Percentiles rank a stretch among this genome's conserved stretches.
Evolutionary conservation across 2,888 invertebrate genomes (phyloP).

Genomic region (Stratiomys singularior): DNA sequence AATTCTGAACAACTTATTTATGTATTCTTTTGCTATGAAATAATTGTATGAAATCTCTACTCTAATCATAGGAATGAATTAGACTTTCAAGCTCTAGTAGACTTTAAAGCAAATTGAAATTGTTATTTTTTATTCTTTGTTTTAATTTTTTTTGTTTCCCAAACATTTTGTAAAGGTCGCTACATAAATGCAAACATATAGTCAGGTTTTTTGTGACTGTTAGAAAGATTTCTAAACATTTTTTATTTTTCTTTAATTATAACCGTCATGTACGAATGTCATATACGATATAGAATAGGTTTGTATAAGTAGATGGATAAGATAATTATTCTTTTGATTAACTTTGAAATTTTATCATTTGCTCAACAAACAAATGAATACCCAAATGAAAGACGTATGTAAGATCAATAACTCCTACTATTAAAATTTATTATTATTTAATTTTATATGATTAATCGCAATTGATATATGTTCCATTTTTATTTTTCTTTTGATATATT

Average conservation of each 20-base stretch:
- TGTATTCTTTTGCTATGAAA: not conserved
- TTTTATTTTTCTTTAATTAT: not conserved
- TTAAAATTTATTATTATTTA: no score
- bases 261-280: not conserved
- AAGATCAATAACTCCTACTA: no score
- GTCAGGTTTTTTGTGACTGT: slow-evolving; percentile 44
- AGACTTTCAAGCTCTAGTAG: slow-evolving; percentile 10
- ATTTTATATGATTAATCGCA: no score
- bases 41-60: not conserved
- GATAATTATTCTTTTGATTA: not conserved
- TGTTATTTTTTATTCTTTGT: not conserved
- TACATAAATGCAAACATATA: slow-evolving; percentile 2
- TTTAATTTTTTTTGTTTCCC: not conserved
- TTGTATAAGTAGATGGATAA: not conserved
- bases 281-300: not conserved
- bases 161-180: slow-evolving; percentile 25
- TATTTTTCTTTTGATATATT: not conserved
- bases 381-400: no score
- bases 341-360: not conserved
- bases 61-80: not conserved
- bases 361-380: not conserved
- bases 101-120: not conserved
- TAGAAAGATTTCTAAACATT: not conserved
- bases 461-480: no score
- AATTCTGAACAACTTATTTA: slow-evolving; percentile 10